These are phyloP conservation scores for Forficula auricularia DNA, from an alignment of 1,140 invertebrate species.

Conservation along the genomic window DNA sequence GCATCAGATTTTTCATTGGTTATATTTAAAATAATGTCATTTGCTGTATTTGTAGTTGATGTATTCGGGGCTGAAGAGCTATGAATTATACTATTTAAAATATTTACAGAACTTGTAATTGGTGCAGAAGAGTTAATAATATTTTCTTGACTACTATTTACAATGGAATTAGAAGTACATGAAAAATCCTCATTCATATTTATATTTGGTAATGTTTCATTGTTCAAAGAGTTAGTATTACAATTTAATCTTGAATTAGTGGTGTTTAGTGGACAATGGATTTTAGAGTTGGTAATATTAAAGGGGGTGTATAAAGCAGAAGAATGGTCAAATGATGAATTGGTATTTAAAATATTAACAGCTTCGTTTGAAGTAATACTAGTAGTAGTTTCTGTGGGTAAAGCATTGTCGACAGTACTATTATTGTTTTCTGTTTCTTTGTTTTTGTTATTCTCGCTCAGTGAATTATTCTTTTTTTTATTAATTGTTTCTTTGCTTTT, in stretches of 20 bases:
- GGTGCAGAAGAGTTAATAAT: conserved; percentile 16
- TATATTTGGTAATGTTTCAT: conserved; percentile 6
- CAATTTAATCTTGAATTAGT: too few relatives aligned
- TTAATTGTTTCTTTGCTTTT: conserved; percentile 6
- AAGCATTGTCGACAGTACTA: conserved; percentile 15
- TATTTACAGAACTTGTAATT: conserved; percentile 20
- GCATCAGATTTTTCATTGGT: conserved; percentile 28
- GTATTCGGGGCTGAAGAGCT: conserved; percentile 11
- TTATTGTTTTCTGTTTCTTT: conserved; percentile 16
- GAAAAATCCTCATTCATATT: conserved; percentile 16
- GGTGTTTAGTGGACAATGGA: too few relatives aligned
- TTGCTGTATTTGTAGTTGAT: conserved; percentile 17
- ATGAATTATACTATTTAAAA: conserved; percentile 22
- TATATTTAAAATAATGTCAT: conserved; percentile 28
- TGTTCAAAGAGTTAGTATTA: not conserved
- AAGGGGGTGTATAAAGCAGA: too few relatives aligned
- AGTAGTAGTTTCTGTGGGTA: conserved; percentile 6
- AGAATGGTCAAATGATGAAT: too few relatives aligned
- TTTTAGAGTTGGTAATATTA: too few relatives aligned
- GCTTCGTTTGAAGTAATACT: not conserved
- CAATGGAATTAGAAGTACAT: not conserved
- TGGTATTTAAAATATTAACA: too few relatives aligned
- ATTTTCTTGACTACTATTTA: conserved; percentile 16
- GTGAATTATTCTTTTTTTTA: too few relatives aligned
- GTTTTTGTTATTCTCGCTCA: not conserved